Conservation (phyloP, 1,140 invertebrate species). For the Tetragonula clypearis region DNA sequence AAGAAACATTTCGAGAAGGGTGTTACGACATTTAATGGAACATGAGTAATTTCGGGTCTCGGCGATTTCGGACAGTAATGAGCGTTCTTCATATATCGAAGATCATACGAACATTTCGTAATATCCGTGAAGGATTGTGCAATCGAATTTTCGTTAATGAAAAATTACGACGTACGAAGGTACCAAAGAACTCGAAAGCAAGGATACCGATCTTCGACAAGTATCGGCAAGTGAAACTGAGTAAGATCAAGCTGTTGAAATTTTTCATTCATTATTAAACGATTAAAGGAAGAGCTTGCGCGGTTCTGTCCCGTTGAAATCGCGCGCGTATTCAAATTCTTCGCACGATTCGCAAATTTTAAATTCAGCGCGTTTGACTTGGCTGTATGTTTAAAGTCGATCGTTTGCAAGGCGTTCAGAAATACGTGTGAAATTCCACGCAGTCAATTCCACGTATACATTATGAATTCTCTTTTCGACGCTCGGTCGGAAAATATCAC, state of each 20-base stretch:
- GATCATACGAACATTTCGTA: too few species aligned
- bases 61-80: too few species aligned
- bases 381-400: conserved; percentile 1
- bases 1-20: neutral
- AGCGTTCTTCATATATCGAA: too few species aligned
- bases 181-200: too few species aligned
- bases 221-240: neutral
- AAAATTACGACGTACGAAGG: too few species aligned
- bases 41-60: neutral
- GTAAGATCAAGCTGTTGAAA: neutral
- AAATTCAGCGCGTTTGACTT: neutral
- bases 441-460: neutral
- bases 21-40: neutral
- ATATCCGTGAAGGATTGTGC: too few species aligned
- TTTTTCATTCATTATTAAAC: neutral
- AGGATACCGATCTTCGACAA: too few species aligned
- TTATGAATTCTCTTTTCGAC: neutral
- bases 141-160: too few species aligned
- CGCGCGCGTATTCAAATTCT: neutral
- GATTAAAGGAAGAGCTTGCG: neutral
- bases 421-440: neutral
- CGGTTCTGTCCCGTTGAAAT: neutral
- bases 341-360: conserved; percentile 9
- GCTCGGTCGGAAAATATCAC: neutral
- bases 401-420: neutral